phyloP scores from a whole-genome alignment of 1,140 invertebrate species.

The Calephelis virginiensis region DNA sequence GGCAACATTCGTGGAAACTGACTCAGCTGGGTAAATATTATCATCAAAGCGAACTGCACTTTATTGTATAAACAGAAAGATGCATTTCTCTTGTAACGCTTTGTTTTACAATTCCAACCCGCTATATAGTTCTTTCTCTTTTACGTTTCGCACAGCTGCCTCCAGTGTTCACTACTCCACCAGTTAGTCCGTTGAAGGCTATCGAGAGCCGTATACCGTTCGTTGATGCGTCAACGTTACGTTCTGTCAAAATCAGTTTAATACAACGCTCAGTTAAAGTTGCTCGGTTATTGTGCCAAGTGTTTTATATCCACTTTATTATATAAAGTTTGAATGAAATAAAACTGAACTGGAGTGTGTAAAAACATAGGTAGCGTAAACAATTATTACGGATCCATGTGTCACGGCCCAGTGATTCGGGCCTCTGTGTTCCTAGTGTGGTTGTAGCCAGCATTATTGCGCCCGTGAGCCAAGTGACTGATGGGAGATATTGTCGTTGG shows the following conservation, averaged over 20 bases:
- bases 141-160: constrained; percentile 66
- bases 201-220: constrained; percentile 47
- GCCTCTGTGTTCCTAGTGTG: constrained; percentile 56
- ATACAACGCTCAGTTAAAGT: background rate
- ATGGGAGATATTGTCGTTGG: constrained; percentile 57
- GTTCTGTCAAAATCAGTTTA: constrained; percentile 39
- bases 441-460: constrained; percentile 36
- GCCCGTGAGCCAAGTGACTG: constrained; percentile 52
- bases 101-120: constrained; percentile 40
- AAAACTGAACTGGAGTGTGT: constrained; percentile 5
- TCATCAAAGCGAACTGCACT: constrained; percentile 38
- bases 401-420: constrained; percentile 61
- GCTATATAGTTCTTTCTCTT: constrained; percentile 70
- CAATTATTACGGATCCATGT: constrained; percentile 53
- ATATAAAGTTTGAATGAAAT: background rate
- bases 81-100: constrained; percentile 35
- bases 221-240: constrained; percentile 24
- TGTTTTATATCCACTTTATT: constrained; percentile 24
- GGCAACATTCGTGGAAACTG: constrained; percentile 64
- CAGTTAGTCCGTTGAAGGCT: constrained; percentile 60
- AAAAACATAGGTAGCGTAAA: constrained; percentile 49
- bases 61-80: constrained; percentile 41
- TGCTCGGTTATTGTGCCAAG: constrained; percentile 1
- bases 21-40: constrained; percentile 54
- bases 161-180: constrained; percentile 29